Conservation (phyloP, 2,888 invertebrate genomes). For the Morpho deidamia region DNA sequence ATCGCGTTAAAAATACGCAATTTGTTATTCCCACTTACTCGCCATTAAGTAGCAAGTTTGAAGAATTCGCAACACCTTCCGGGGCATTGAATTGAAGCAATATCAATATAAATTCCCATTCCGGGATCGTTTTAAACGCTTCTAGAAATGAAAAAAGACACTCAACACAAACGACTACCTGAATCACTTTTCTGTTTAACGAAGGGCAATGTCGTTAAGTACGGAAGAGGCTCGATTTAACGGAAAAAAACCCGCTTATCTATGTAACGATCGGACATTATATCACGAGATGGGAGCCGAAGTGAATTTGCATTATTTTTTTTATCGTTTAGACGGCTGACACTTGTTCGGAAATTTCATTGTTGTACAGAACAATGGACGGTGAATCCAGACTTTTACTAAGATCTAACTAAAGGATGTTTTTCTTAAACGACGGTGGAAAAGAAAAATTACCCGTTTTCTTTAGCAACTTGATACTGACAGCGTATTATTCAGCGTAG, state of each 20-base stretch:
- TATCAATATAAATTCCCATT: constrained; percentile 52
- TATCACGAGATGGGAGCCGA: constrained; percentile 38
- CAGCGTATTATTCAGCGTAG: not conserved
- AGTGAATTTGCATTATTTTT: constrained; percentile 31
- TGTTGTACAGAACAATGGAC: constrained; percentile 54
- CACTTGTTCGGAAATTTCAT: constrained; percentile 51
- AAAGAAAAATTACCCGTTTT: constrained; percentile 20
- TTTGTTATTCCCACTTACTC: constrained; percentile 21
- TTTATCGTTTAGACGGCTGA: constrained; percentile 56
- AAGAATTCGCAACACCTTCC: constrained; percentile 13
- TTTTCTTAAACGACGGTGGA: constrained; percentile 37
- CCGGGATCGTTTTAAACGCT: constrained; percentile 38
- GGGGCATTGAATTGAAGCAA: constrained; percentile 34
- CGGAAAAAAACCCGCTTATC: constrained; percentile 64
- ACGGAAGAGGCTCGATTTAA: constrained; percentile 56
- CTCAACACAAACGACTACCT: constrained; percentile 63
- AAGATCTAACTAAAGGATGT: constrained; percentile 39
- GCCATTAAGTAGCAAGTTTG: constrained; percentile 17
- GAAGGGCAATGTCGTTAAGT: constrained; percentile 35
- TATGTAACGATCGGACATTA: constrained; percentile 63
- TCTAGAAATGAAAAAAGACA: constrained; percentile 63
- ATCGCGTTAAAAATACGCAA: constrained; percentile 16
- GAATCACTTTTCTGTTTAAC: constrained; percentile 48
- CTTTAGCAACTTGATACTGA: constrained; percentile 14
- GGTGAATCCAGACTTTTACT: constrained; percentile 52